Conservation (phyloP, 2,888 invertebrate species). For the Geotrupes spiniger region DNA sequence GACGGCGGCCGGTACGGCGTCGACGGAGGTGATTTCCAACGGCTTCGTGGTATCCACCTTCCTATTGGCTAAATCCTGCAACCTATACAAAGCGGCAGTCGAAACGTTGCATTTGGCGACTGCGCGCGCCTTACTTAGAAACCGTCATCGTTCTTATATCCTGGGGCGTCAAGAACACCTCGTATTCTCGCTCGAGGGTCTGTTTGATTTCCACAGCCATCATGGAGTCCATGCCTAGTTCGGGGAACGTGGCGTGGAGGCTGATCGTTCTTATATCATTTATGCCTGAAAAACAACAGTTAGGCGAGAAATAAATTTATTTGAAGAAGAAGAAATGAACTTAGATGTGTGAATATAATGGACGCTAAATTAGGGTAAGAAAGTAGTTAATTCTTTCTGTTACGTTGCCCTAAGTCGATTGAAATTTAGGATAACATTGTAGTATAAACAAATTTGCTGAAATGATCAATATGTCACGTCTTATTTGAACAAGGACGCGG, state of each 20-base stretch:
- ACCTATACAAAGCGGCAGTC: slow-evolving; percentile 36
- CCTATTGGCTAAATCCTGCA: slow-evolving; percentile 55
- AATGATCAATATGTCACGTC: too few species aligned
- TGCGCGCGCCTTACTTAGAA: slow-evolving; percentile 51
- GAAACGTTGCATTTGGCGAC: neutral
- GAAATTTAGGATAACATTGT: too few species aligned
- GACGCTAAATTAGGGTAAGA: too few species aligned
- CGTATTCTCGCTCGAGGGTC: slow-evolving; percentile 84
- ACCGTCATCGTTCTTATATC: slow-evolving; percentile 82
- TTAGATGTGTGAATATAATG: too few species aligned
- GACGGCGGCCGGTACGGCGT: slow-evolving; percentile 47
- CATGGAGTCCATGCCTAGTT: slow-evolving; percentile 95
- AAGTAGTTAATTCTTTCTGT: too few species aligned
- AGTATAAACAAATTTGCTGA: too few species aligned
- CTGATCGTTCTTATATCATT: slow-evolving; percentile 69
- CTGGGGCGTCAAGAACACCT: slow-evolving; percentile 79
- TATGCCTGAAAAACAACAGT: slow-evolving; percentile 68
- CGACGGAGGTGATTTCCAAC: slow-evolving; percentile 7
- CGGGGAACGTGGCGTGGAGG: slow-evolving; percentile 72
- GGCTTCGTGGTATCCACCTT: slow-evolving; percentile 9
- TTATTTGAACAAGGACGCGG: too few species aligned
- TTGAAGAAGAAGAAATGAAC: too few species aligned
- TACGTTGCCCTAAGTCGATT: too few species aligned
- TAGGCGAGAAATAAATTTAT: too few species aligned
- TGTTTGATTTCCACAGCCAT: slow-evolving; percentile 97